Percentiles rank a stretch among this genome's conserved stretches.
phyloP scores from a whole-genome alignment of 2,797 vertebrate species.

The Tiaroga cobitis region DNA sequence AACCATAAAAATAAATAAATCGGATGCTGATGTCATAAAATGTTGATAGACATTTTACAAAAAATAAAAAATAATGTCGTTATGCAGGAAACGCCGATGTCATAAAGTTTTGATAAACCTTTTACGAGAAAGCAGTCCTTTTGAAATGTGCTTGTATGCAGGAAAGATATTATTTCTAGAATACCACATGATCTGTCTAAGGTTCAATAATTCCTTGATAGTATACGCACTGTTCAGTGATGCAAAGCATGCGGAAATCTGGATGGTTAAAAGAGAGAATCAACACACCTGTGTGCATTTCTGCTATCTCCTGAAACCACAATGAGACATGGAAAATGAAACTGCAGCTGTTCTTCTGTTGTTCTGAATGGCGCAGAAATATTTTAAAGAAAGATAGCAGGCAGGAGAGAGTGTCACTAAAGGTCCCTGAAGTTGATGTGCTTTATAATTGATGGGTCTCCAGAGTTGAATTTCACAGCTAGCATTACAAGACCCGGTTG shows the following conservation, averaged over 20 bases:
- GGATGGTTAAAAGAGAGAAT: background rate
- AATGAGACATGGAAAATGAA: conserved; percentile 24
- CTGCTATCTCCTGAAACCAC: conserved; percentile 1
- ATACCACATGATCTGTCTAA: background rate
- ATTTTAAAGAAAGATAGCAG: conserved; percentile 44
- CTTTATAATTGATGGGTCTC: conserved; percentile 65
- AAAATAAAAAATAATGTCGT: background rate
- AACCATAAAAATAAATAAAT: background rate
- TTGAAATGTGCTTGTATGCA: background rate
- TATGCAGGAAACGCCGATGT: background rate
- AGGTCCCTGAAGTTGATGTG: conserved; percentile 55
- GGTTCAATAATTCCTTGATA: background rate
- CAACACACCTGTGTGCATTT: background rate
- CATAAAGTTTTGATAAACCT: background rate
- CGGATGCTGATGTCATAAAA: background rate
- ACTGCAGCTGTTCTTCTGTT: conserved; percentile 13
- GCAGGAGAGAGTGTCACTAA: conserved; percentile 52
- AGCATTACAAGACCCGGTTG: conserved; percentile 58
- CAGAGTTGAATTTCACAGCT: conserved; percentile 64
- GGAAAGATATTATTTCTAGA: conserved; percentile 17
- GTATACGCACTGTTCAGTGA: conserved; percentile 15
- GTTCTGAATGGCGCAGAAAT: conserved; percentile 2
- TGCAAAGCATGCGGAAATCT: background rate
- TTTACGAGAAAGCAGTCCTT: background rate
- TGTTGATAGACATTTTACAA: background rate